Conservation (phyloP, 2,797 vertebrate species). For the Sebastes nivosus region DNA sequence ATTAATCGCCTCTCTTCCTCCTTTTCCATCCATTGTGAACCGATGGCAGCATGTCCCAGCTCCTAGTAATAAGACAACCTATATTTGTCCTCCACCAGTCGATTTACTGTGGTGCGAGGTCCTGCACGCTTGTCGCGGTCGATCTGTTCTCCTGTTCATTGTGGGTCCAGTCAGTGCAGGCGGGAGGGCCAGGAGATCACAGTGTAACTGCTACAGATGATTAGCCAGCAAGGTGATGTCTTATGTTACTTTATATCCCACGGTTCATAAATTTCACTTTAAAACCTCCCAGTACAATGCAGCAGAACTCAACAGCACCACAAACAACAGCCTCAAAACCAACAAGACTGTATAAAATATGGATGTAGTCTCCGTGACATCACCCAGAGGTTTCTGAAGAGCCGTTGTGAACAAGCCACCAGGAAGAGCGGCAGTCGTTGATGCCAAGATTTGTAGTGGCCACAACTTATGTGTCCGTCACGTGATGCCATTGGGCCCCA, state of each 20-base stretch:
- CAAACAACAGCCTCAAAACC: neutral
- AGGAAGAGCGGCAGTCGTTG: no score
- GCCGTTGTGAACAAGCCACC: rapidly evolving
- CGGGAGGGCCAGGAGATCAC: neutral
- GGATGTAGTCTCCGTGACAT: no score
- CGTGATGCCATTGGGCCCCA: no score
- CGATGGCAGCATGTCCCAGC: constrained; percentile 13
- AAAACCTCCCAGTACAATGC: neutral
- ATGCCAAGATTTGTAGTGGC: rapidly evolving
- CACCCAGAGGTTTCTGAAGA: no score
- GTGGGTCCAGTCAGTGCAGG: neutral
- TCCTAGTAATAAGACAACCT: constrained; percentile 44
- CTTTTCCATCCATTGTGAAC: neutral
- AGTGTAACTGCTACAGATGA: neutral
- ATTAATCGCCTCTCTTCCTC: constrained; percentile 38
- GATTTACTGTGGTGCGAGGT: constrained; percentile 35
- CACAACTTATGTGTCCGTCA: no score
- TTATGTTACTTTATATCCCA: neutral
- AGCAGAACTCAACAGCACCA: neutral
- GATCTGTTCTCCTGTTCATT: constrained; percentile 42
- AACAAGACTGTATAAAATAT: no score
- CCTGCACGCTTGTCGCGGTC: constrained; percentile 31
- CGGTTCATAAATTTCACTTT: neutral
- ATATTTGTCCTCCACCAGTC: constrained; percentile 44
- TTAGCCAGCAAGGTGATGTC: neutral